Conservation (phyloP, 30 jellyfish, hydroid and myxozoan genomes). For the Pseudorhiza aurosa region DNA sequence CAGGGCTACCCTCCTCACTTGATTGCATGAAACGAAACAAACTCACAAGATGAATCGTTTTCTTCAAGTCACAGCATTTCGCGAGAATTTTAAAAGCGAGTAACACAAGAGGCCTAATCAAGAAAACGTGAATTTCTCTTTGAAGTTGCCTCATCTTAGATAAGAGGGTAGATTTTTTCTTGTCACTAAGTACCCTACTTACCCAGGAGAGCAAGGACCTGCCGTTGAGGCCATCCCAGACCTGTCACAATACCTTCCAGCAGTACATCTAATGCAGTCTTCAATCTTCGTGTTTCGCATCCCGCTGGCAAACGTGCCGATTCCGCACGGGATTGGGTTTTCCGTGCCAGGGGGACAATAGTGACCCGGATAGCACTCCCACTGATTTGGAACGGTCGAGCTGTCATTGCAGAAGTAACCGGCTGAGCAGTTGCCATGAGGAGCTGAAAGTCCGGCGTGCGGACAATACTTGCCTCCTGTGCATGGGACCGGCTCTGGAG, state of each 20-base stretch:
- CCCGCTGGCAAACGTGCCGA: slow-evolving; percentile 86
- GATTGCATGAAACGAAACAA: too few species aligned
- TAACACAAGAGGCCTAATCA: too few species aligned
- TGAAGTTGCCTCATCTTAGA: too few species aligned
- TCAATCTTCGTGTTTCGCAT: slow-evolving; percentile 34
- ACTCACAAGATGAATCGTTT: too few species aligned
- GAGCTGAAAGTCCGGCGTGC: slow-evolving; percentile 81
- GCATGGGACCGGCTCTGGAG: slow-evolving; percentile 69
- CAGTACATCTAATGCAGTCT: slow-evolving; percentile 82
- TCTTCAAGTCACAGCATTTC: too few species aligned
- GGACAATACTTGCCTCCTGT: slow-evolving; percentile 87
- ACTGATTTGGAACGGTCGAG: slow-evolving; percentile 76
- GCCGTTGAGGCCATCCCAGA: slow-evolving; percentile 41
- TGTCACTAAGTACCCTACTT: too few species aligned
- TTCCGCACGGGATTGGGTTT: slow-evolving; percentile 70
- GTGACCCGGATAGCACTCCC: slow-evolving; percentile 83
- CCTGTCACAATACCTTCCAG: slow-evolving; percentile 82
- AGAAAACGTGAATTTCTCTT: too few species aligned
- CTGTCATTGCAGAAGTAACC: slow-evolving; percentile 85
- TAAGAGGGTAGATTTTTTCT: too few species aligned
- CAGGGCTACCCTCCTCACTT: too few species aligned
- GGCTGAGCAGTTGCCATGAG: slow-evolving; percentile 87
- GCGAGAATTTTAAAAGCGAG: too few species aligned
- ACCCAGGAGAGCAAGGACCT: slow-evolving; percentile 55
- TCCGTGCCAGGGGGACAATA: slow-evolving; percentile 84